Percentiles rank a stretch among this genome's conserved stretches.
These are phyloP conservation scores for Camponotus vicinus DNA, from an alignment of 1,140 invertebrate genomes.

Conservation along the genomic window DNA sequence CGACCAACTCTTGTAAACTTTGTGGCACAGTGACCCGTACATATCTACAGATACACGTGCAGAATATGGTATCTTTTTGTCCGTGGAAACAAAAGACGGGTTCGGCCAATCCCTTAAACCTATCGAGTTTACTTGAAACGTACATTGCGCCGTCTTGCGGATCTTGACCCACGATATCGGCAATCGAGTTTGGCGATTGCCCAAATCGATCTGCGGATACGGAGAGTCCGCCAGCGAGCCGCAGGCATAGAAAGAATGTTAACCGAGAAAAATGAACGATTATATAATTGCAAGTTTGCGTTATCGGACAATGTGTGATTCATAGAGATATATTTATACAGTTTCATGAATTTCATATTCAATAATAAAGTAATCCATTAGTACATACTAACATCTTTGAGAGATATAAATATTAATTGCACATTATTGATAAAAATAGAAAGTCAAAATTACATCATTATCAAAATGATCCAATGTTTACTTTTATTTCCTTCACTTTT, in stretches of 20 bases:
- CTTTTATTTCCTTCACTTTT: background rate
- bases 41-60: conserved; percentile 9
- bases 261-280: conserved; percentile 61
- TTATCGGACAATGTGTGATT: conserved; percentile 4
- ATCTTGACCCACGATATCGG: conserved; percentile 72
- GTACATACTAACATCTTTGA: background rate
- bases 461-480: background rate
- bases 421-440: background rate
- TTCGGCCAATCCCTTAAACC: background rate
- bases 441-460: background rate
- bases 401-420: background rate
- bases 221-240: conserved; percentile 61
- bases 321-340: background rate
- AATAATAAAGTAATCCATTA: background rate
- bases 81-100: background rate
- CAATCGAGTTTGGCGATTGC: conserved; percentile 76
- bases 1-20: conserved; percentile 17
- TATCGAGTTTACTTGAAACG: conserved; percentile 24
- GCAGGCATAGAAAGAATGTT: conserved; percentile 46
- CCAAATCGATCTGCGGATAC: conserved; percentile 74
- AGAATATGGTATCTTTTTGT: background rate
- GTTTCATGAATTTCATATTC: background rate
- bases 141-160: conserved; percentile 45
- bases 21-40: conserved; percentile 13
- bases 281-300: conserved; percentile 19